Evolutionary conservation across 2,797 vertebrate species (phyloP).

Genomic region (Acanthurus leucopareius): DNA sequence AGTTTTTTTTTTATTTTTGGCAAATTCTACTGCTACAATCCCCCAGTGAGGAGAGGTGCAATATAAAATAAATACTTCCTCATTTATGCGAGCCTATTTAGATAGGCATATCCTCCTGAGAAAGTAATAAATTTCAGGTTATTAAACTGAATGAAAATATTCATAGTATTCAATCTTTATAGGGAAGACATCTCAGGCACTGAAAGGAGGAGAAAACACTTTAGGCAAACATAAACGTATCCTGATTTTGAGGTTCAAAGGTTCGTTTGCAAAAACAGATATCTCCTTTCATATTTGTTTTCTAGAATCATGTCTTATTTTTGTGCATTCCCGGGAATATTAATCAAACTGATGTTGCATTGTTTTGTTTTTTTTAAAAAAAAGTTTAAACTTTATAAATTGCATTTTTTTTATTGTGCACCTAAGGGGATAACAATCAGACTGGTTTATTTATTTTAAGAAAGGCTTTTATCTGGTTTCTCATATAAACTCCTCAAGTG

Average conservation of each 20-base stretch:
- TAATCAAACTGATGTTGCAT: not conserved
- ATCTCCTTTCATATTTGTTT: not conserved
- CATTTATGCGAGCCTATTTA: not conserved
- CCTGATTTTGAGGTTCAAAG: not conserved
- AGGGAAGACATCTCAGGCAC: conserved; percentile 5
- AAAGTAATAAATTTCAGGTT: not conserved
- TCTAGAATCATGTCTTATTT: not conserved
- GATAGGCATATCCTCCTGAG: not conserved
- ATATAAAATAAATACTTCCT: conserved; percentile 18
- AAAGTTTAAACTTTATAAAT: not conserved
- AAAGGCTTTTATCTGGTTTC: not conserved
- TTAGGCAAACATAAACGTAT: not conserved
- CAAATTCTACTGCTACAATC: conserved; percentile 3
- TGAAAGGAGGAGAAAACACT: not conserved
- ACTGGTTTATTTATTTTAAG: not conserved
- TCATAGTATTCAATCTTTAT: not conserved
- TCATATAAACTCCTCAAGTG: not conserved
- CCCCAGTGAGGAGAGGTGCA: conserved; percentile 9
- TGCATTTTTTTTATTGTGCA: not conserved
- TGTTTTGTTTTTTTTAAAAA: not conserved
- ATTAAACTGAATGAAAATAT: conserved; percentile 10
- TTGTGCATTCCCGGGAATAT: not conserved
- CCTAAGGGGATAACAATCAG: not conserved
- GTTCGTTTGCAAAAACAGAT: not conserved
- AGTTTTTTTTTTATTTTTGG: conserved; percentile 12